A percentile compares a stretch with the other conserved stretches of the same genome.
Conservation (phyloP, 35 echinoderm and acorn worm genomes). For the Strongylocentrotus purpuratus region DNA sequence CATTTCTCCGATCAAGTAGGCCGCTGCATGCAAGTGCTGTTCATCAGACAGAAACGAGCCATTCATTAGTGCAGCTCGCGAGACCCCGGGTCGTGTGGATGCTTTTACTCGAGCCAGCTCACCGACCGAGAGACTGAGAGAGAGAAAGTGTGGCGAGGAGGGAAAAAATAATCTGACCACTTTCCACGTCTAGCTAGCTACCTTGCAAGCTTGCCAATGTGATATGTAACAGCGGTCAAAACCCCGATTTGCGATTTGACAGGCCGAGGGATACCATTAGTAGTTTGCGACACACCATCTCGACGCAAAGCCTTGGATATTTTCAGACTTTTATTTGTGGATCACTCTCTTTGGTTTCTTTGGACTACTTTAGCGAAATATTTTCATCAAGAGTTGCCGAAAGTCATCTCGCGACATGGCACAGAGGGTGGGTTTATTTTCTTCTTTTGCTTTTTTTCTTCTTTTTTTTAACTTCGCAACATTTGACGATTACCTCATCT, state of each 20-base stretch:
- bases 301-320: conserved; percentile 27
- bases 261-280: conserved; percentile 44
- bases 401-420: conserved; percentile 10
- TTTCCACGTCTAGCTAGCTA: conserved; percentile 28
- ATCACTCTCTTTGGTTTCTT: neutral
- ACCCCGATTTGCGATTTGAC: conserved; percentile 8
- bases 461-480: neutral
- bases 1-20: neutral
- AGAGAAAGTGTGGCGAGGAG: neutral
- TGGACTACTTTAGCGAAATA: neutral
- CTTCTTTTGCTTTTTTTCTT: neutral
- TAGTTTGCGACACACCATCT: neutral
- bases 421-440: conserved; percentile 31
- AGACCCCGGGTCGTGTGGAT: conserved; percentile 2
- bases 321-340: conserved; percentile 44
- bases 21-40: neutral
- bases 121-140: neutral
- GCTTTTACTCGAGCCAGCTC: neutral
- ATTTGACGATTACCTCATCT: neutral
- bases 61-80: conserved; percentile 29
- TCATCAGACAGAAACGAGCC: neutral
- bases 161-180: conserved; percentile 6
- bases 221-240: conserved; percentile 41
- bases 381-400: conserved; percentile 2
- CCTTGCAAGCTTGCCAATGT: conserved; percentile 25